Conservation (phyloP, 2,113 vertebrate genomes). For the Pica pica region DNA sequence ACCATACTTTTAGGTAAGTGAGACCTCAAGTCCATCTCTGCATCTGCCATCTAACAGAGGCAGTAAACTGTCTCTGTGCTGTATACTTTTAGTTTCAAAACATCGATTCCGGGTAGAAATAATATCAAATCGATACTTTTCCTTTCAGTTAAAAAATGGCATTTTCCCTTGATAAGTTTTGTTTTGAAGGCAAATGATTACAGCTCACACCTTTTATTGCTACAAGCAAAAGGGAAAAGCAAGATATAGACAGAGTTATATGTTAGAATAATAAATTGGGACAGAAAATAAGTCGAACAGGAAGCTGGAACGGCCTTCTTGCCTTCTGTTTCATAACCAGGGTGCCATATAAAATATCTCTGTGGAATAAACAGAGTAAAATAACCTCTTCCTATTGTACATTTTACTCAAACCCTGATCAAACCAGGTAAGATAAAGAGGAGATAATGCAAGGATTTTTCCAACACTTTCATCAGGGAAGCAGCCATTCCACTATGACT, state of each 20-base stretch:
- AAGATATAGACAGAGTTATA: not conserved
- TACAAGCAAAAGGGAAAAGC: conserved; percentile 27
- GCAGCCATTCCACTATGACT: not conserved
- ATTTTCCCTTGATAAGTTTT: conserved; percentile 49
- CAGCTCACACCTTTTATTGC: conserved; percentile 7
- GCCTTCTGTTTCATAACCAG: not conserved
- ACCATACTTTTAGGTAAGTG: not conserved
- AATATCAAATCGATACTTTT: conserved; percentile 2
- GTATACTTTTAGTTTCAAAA: conserved; percentile 59
- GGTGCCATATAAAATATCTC: not conserved
- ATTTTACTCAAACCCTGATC: not conserved
- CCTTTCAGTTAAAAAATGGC: not conserved
- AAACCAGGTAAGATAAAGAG: not conserved
- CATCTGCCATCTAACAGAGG: not conserved
- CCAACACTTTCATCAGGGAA: not conserved
- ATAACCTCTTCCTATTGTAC: not conserved
- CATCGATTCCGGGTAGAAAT: conserved; percentile 15
- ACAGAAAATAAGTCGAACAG: not conserved
- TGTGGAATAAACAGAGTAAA: not conserved
- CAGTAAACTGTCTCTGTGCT: not conserved
- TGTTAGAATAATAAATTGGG: not conserved
- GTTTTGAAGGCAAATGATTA: conserved; percentile 47
- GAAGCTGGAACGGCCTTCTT: not conserved
- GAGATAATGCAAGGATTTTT: not conserved
- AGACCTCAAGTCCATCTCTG: not conserved